Percentiles rank a stretch among this genome's conserved stretches.
phyloP scores from a whole-genome alignment of 1,140 invertebrate species.

The Chrysopa pallens region DNA sequence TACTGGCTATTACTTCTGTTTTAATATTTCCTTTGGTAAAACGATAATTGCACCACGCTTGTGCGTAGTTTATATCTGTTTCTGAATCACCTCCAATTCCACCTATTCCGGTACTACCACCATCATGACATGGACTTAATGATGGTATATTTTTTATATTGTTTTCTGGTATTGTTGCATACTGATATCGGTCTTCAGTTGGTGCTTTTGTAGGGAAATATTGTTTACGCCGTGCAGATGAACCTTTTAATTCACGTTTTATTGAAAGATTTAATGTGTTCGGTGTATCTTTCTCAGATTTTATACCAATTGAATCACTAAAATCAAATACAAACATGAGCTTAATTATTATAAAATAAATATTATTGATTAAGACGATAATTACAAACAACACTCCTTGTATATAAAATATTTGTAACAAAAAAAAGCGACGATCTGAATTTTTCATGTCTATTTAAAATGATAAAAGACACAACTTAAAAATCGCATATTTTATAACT shows the following conservation, averaged over 20 bases:
- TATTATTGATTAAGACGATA: too few relatives aligned
- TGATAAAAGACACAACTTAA: too few relatives aligned
- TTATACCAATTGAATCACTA: too few relatives aligned
- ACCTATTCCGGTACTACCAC: conserved; percentile 3
- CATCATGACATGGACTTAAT: neutral
- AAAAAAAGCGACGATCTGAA: too few relatives aligned
- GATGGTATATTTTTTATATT: conserved; percentile 6
- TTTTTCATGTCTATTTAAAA: too few relatives aligned
- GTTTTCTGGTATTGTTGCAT: conserved; percentile 7
- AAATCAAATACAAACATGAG: neutral
- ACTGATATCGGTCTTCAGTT: conserved; percentile 12
- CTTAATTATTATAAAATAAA: too few relatives aligned
- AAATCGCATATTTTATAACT: too few relatives aligned
- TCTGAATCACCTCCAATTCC: conserved; percentile 9
- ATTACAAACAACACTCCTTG: too few relatives aligned
- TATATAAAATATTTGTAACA: too few relatives aligned
- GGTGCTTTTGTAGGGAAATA: conserved; percentile 47
- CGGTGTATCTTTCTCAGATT: too few relatives aligned
- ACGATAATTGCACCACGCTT: conserved; percentile 19
- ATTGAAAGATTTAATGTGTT: neutral
- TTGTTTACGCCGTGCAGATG: conserved; percentile 47
- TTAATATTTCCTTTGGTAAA: conserved; percentile 13
- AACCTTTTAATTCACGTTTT: conserved; percentile 19
- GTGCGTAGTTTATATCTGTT: conserved; percentile 19
- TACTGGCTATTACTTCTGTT: neutral